Evolutionary conservation across 1,140 invertebrate genomes (phyloP), one percentile per base, ranked within the genome.

Genomic region (Orchestia grillus): DNA sequence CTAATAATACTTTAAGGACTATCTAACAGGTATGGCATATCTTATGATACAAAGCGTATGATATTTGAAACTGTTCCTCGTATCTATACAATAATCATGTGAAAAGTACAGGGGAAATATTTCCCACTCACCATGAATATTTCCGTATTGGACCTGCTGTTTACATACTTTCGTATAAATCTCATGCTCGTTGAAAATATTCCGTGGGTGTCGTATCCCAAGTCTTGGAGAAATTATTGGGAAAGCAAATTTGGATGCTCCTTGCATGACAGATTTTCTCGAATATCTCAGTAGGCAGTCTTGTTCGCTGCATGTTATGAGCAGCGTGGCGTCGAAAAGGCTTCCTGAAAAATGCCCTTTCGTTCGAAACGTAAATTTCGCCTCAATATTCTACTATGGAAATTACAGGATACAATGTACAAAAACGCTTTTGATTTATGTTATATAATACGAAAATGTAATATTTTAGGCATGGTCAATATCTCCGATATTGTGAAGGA

Each of bases 31-130:
- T 77, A 77, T 77, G 62, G 62, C 62, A 77, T 77, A 77, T 77
- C 62, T 77, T 77, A 77, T 77, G 62, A 77, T 77, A 77, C 62
- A 77, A 77, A 77, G 62, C 62, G 62, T 77, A 77, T 77, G 62
- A 77, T 36, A 36, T 77, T 77, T 77, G 62, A 77, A 77, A 77
- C 11, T 77, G 28, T 36, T 77, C 62, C 62, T 23, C 28, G 36
- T 77, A 77, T 19, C 62, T 19, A 23, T 77, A 77, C 36, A 23
- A 77, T 77, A 8, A 77, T 77, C 36, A 36, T 77, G 28, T 36
- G 62, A 77, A 77, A 36, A 77, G 28, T 77, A 15, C 36, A 3
- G 28, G 1, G 62, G 11, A 23, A 77, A 77, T 28, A 77, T 77
- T 77, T 28, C 62, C 28, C 28, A 77, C 62, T 77, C 15, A 77